These are phyloP conservation scores for Polypedilum pembai DNA, from an alignment of 1,140 invertebrate genomes.

Conservation along the genomic window DNA sequence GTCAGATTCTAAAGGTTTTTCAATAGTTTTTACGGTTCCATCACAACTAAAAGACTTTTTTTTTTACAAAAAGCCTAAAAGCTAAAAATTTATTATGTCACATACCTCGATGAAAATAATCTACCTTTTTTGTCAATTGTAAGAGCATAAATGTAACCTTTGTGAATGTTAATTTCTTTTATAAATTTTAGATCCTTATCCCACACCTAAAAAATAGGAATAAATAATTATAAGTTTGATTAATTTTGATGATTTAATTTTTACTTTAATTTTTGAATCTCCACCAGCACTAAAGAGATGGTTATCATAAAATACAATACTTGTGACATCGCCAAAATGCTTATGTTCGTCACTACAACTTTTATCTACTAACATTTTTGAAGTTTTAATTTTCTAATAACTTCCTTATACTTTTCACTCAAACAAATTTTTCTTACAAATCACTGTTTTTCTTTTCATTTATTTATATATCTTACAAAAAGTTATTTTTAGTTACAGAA, in stretches of 20 bases:
- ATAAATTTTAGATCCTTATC: conserved; percentile 35
- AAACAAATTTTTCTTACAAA: not conserved
- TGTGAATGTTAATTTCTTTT: conserved; percentile 36
- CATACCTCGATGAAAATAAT: conserved; percentile 36
- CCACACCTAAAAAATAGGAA: conserved; percentile 33
- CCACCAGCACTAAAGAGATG: conserved; percentile 42
- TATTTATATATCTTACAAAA: not conserved
- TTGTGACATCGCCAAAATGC: conserved; percentile 41
- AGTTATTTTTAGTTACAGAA: not conserved
- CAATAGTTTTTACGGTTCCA: conserved; percentile 39
- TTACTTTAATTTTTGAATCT: conserved; percentile 43
- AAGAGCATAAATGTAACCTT: conserved; percentile 41
- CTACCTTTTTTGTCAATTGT: conserved; percentile 38
- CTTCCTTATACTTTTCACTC: not conserved
- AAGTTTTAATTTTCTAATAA: not conserved
- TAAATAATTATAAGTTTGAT: no score
- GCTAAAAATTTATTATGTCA: no score
- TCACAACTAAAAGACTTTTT: conserved; percentile 36
- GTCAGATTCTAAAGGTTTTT: conserved; percentile 36
- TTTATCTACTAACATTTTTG: conserved; percentile 27
- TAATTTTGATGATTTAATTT: no score
- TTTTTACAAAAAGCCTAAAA: not conserved
- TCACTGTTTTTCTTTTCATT: not conserved
- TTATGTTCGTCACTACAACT: conserved; percentile 26
- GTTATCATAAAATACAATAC: conserved; percentile 35